A percentile compares a stretch with the other conserved stretches of the same genome.
These are phyloP conservation scores for Paralvinella palmiformis DNA, from an alignment of 1,140 invertebrate genomes.

Conservation along the genomic window DNA sequence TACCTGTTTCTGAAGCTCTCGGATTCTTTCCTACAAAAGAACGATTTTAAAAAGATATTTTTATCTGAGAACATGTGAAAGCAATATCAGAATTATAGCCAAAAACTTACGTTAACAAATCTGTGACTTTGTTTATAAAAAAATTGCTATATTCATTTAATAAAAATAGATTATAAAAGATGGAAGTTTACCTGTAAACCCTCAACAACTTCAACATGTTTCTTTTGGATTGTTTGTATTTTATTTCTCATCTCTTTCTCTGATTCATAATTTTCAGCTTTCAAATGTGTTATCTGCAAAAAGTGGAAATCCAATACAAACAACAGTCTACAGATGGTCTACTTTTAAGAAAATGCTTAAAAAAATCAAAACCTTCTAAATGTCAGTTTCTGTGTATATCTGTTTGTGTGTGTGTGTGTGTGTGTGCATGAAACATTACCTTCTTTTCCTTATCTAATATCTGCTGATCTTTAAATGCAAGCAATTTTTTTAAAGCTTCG, in stretches of 20 bases:
- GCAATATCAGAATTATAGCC: no score
- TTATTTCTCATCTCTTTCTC: slow-evolving; percentile 79
- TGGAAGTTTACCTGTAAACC: neutral
- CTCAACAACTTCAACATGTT: neutral
- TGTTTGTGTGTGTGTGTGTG: no score
- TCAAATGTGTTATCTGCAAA: slow-evolving; percentile 81
- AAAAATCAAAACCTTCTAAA: neutral
- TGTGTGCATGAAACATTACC: slow-evolving; percentile 60
- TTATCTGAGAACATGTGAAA: no score
- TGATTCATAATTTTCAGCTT: slow-evolving; percentile 81
- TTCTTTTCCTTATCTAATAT: slow-evolving; percentile 84
- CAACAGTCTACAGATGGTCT: no score
- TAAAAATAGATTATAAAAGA: neutral
- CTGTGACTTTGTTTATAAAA: no score
- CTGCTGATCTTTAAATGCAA: slow-evolving; percentile 76
- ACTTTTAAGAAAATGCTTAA: neutral
- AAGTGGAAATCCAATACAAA: slow-evolving; percentile 14
- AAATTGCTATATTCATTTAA: neutral
- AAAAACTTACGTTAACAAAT: no score
- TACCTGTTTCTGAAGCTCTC: neutral
- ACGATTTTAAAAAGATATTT: no score
- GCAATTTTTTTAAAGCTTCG: slow-evolving; percentile 82
- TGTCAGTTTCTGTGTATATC: no score
- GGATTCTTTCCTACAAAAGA: neutral
- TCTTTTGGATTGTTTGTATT: slow-evolving; percentile 73